Evolutionary conservation across 1,140 invertebrate genomes (phyloP), one percentile per base, ranked within the genome.

Genomic region (Ylistrum balloti): DNA sequence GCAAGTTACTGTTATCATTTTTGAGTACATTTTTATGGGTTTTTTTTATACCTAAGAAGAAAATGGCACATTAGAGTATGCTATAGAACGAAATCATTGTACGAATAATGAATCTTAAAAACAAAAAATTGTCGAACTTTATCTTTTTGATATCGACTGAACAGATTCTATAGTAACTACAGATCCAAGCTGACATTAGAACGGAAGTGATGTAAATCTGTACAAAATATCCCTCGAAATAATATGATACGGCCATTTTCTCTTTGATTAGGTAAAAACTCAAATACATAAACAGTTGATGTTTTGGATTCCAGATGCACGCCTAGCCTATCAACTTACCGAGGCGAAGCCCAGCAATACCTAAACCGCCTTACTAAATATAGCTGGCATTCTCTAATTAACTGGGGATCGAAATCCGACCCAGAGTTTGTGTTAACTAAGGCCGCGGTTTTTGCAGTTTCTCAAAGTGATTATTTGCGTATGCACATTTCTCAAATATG

Each of bases 211-310:
- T 17, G 41, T 17, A 17, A 17, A 13, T 45, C 41, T 45, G n/a
- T n/a, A n/a, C 41, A 45, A 45, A 45, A 74, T 17, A 9, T 5
- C 56, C 28, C 56, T 28, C 28, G n/a, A 28, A 74, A 74, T 28
- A 5, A 74, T 74, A 28, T 74, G 56, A 74, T 74, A 74, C 56
- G 22, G 45, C 56, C 9, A 74, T 28, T 5, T 17, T n/a, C 56
- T 28, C 56, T 74, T 74, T 74, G 56, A 74, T 74, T 74, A 74
- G 56, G 56, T 74, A 74, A 74, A 74, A 74, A 74, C 56, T 74
- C 56, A 74, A 74, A 74, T 74, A 74, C 13, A 74, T 74, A 74
- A 74, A 74, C 56, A 74, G 56, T 74, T 74, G 56, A 74, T 74
- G 56, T 74, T 74, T 74, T 9, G 56, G 56, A 74, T 74, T 74